These are phyloP conservation scores for Anthophora plumipes DNA, from an alignment of 2,888 invertebrate species.

Conservation along the genomic window DNA sequence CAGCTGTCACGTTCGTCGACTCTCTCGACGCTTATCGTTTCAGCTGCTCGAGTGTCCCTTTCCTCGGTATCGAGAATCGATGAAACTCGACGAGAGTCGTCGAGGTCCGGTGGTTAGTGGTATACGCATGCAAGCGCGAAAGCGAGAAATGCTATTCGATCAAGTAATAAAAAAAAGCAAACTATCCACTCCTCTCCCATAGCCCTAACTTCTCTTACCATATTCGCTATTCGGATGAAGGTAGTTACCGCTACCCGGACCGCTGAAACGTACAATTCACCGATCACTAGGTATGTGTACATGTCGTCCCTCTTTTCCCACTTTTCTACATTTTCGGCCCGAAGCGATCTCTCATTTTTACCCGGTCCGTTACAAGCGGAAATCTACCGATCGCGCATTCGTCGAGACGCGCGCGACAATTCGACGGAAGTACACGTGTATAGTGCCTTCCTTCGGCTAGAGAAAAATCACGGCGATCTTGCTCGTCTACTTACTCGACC, in stretches of 20 bases:
- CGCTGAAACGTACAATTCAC: constrained; percentile 82
- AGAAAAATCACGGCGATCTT: background rate
- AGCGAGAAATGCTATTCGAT: constrained; percentile 62
- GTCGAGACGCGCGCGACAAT: no score
- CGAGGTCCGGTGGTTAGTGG: constrained; percentile 43
- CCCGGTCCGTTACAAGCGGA: background rate
- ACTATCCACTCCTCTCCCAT: constrained; percentile 63
- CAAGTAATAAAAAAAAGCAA: constrained; percentile 64
- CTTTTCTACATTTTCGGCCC: constrained; percentile 3
- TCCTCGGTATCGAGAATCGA: constrained; percentile 5
- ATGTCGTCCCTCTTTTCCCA: background rate
- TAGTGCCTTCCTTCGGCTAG: no score
- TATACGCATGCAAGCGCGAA: constrained; percentile 66
- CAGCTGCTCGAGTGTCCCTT: no score
- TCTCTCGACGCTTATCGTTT: no score
- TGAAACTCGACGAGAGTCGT: constrained; percentile 37
- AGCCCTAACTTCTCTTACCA: constrained; percentile 83
- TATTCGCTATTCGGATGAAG: constrained; percentile 84
- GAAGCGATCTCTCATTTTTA: background rate
- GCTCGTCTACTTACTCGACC: constrained; percentile 88
- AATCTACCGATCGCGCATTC: background rate
- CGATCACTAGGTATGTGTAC: constrained; percentile 13
- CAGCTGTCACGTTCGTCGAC: background rate
- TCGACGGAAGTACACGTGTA: no score
- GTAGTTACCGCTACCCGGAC: constrained; percentile 84